Conservation (phyloP, 2,113 vertebrate genomes). For the Enhydra lutris region DNA sequence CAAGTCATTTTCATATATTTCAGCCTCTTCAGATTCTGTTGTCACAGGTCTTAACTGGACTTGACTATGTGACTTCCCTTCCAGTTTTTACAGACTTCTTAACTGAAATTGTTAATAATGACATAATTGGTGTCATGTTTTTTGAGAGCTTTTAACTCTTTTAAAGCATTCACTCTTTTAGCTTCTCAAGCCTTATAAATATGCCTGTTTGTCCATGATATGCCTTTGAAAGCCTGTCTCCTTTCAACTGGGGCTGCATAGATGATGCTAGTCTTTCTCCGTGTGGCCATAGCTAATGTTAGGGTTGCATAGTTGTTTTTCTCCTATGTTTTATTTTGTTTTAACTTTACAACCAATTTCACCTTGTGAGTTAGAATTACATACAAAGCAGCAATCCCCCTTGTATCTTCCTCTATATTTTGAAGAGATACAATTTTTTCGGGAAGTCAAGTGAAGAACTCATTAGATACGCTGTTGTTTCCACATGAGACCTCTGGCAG, state of each 20-base stretch:
- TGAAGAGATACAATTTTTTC: not conserved
- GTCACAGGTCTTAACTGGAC: not conserved
- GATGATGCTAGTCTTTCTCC: not conserved
- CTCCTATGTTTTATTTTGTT: not conserved
- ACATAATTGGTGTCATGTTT: not conserved
- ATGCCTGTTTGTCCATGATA: not conserved
- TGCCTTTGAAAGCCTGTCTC: not conserved
- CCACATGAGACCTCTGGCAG: not conserved
- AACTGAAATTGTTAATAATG: not conserved
- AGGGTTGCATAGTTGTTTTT: not conserved
- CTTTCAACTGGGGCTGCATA: accelerated
- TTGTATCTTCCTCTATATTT: not conserved
- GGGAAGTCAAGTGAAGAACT: not conserved
- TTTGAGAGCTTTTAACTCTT: not conserved
- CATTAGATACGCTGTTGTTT: not conserved
- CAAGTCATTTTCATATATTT: not conserved
- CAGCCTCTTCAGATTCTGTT: not conserved
- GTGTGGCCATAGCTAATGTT: not conserved
- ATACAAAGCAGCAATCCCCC: not conserved
- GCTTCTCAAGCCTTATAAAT: not conserved
- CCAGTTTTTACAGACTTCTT: not conserved
- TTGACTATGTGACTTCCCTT: not conserved
- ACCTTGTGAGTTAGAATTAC: not conserved
- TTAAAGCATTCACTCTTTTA: not conserved
- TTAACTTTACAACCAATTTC: not conserved